phyloP scores from a whole-genome alignment of 2,797 vertebrate species.

The Triplophysa bombifrons region DNA sequence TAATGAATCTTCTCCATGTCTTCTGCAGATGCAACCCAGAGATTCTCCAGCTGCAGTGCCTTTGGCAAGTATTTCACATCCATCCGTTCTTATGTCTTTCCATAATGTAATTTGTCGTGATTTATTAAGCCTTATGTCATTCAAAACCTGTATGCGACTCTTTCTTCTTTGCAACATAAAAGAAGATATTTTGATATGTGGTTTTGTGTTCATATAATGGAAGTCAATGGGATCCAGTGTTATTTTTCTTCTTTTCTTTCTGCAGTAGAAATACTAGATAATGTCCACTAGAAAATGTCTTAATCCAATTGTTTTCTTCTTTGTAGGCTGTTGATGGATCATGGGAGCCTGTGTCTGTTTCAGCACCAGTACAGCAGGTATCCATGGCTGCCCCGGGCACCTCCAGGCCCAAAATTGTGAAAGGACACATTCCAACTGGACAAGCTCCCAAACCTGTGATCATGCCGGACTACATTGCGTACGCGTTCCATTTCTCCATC shows the following conservation, averaged over 20 bases:
- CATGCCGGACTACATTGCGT: slow-evolving; percentile 95
- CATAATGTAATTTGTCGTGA: neutral
- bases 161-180: too few species aligned
- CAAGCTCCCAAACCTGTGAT: slow-evolving; percentile 94
- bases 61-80: slow-evolving; percentile 71
- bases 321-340: slow-evolving; percentile 38
- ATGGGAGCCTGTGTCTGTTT: slow-evolving; percentile 59
- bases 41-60: slow-evolving; percentile 67
- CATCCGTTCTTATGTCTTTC: neutral
- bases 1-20: neutral
- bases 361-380: slow-evolving; percentile 57
- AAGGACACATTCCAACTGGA: slow-evolving; percentile 89
- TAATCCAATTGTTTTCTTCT: too few species aligned
- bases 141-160: too few species aligned
- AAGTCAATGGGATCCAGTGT: too few species aligned
- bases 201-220: too few species aligned
- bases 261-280: too few species aligned
- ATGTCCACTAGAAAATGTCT: too few species aligned
- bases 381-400: slow-evolving; percentile 58
- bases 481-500: slow-evolving; percentile 64
- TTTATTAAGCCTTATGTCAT: too few species aligned
- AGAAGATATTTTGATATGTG: too few species aligned
- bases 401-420: slow-evolving; percentile 78
- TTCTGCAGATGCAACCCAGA: slow-evolving; percentile 77
- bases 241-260: too few species aligned